Conservation (phyloP, 2,888 invertebrate species). For the Dione vanillae region DNA sequence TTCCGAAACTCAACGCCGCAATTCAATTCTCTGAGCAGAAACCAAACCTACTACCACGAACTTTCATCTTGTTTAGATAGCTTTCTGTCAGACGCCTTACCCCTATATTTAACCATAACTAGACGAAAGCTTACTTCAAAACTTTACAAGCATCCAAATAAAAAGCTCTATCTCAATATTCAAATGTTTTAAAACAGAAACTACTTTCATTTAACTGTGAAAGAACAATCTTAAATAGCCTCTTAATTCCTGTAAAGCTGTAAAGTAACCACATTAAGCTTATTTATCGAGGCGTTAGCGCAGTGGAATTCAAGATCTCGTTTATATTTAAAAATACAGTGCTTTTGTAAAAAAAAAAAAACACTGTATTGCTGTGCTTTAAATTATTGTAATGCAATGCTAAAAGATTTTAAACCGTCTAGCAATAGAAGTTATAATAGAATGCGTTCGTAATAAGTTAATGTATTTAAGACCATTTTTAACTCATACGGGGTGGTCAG, state of each 20-base stretch:
- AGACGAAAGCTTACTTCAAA: no score
- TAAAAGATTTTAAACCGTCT: conserved; percentile 1
- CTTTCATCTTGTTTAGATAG: no score
- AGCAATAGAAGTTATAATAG: background rate
- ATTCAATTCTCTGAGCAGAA: no score
- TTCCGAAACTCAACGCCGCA: no score
- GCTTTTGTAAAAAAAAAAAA: no score
- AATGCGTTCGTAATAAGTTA: background rate
- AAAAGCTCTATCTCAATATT: no score
- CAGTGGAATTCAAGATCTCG: conserved; percentile 11
- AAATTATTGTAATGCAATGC: background rate
- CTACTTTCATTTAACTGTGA: background rate
- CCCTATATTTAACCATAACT: no score
- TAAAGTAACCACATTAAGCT: conserved; percentile 28
- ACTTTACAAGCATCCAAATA: no score
- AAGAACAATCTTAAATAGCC: conserved; percentile 12
- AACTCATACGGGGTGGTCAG: no score
- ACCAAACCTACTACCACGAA: no score
- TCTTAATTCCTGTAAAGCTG: conserved; percentile 14
- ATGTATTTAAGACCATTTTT: background rate
- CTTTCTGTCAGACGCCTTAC: no score
- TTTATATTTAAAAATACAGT: conserved; percentile 13
- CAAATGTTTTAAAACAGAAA: no score
- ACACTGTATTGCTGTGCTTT: background rate
- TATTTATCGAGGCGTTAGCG: conserved; percentile 28